Conservation (phyloP, 1,140 invertebrate genomes). For the Pseudomyrmex dendroicus region DNA sequence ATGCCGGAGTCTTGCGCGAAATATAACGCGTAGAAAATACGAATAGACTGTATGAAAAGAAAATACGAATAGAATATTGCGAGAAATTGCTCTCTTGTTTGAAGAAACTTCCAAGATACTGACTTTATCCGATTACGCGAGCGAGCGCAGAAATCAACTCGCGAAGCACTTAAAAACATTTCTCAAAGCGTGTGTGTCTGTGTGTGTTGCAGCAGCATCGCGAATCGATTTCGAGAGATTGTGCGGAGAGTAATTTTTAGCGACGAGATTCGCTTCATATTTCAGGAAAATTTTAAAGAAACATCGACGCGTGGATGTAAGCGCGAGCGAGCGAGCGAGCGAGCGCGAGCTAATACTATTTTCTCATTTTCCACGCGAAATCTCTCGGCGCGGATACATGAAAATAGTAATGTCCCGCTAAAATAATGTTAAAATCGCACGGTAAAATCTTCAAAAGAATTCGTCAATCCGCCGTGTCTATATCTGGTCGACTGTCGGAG, state of each 20-base stretch:
- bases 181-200: background rate
- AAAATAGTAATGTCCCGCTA: conserved; percentile 18
- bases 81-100: no score
- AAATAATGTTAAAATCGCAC: conserved; percentile 33
- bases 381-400: background rate
- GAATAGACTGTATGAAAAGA: no score
- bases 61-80: no score
- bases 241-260: background rate
- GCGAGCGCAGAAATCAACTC: background rate
- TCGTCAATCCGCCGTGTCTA: background rate
- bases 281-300: background rate
- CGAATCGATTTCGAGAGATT: background rate
- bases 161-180: background rate
- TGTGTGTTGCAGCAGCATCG: background rate
- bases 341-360: background rate
- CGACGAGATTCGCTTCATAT: background rate
- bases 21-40: background rate
- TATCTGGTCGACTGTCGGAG: background rate
- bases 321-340: background rate
- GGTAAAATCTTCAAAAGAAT: conserved; percentile 15
- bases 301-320: no score
- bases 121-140: background rate
- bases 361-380: background rate
- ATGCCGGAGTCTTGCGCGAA: background rate
- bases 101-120: no score